A percentile compares a stretch with the other conserved stretches of the same genome.
Conservation (phyloP, 2,797 vertebrate genomes). For the Rhinogobio ventralis region DNA sequence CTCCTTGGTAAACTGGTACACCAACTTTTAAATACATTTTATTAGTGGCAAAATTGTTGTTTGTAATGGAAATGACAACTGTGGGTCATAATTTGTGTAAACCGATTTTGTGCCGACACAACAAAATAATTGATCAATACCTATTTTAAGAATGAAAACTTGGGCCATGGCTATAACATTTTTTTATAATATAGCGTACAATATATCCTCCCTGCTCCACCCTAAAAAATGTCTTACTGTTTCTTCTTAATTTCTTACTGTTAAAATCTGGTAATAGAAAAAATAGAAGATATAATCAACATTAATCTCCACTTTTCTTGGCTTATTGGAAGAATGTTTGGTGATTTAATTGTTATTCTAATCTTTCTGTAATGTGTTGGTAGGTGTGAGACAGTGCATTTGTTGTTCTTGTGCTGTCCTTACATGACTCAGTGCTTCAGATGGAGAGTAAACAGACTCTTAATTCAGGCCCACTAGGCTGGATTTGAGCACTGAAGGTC, state of each 20-base stretch:
- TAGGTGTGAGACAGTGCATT: constrained; percentile 24
- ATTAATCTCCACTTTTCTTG: background rate
- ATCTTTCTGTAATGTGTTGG: background rate
- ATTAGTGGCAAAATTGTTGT: background rate
- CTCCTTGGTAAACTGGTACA: background rate
- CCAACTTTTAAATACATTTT: background rate
- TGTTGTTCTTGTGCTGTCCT: constrained; percentile 15
- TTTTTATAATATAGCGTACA: no score
- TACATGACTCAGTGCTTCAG: constrained; percentile 28
- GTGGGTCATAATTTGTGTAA: background rate
- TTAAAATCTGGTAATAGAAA: background rate
- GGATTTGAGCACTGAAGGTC: background rate
- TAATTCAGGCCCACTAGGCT: constrained; percentile 23
- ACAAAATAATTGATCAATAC: background rate
- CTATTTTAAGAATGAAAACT: background rate
- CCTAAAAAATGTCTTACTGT: no score
- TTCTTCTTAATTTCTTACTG: background rate
- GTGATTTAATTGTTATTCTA: constrained; percentile 27
- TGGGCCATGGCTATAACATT: background rate
- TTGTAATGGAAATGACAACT: background rate
- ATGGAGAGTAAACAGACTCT: background rate
- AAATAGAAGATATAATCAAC: background rate
- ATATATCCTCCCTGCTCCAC: no score
- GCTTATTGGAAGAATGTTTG: background rate
- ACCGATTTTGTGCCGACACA: background rate